Evolutionary conservation across 2,888 invertebrate genomes (phyloP), one percentile per base, ranked within the genome.

Genomic region (Aquatica leii): DNA sequence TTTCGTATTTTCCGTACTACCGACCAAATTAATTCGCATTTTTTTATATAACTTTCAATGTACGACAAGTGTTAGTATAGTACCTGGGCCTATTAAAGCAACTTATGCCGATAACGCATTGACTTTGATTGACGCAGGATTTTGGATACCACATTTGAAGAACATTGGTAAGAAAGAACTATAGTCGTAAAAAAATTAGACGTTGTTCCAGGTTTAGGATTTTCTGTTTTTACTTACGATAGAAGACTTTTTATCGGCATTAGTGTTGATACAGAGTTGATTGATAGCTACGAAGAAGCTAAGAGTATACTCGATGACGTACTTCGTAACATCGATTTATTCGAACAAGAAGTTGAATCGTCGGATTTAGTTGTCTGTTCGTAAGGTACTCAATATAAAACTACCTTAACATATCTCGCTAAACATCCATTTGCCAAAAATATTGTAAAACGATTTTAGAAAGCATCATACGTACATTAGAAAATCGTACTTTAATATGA

Each of bases 101-200:
- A 46, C 1, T 2, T 46, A 8, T n/a, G 46, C 18, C 1, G 8
- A 18, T 3, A 18, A n/a, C 18, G 17, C 46, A 18, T 3, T 18
- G 6, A 18, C 11, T 20, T 17, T 9, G 3, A n/a, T 11, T 1
- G 20, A 46, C 4, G 8, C 8, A 9, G 46, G 46, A 8, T 46
- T 46, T 17, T 46, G 46, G 46, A n/a, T 17, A 46, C 46, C 46
- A 1, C 46, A 46, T 18, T 18, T 46, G n/a, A 46, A 17, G 18
- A 46, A 46, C 11, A 46, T 46, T 11, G 46, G 46, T 46, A 46
- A 43, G n/a, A n/a, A 24, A 24, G 24, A 24, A 18, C 8, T 46
- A 12, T 24, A 24, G 6, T 15, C 18, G 17, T 46, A n/a, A 20
- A 46, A 46, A 15, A 41, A 3, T 41, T 8, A 12, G 1, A 14